phyloP scores from a whole-genome alignment of 2,888 invertebrate genomes.

The Beris morrisii region DNA sequence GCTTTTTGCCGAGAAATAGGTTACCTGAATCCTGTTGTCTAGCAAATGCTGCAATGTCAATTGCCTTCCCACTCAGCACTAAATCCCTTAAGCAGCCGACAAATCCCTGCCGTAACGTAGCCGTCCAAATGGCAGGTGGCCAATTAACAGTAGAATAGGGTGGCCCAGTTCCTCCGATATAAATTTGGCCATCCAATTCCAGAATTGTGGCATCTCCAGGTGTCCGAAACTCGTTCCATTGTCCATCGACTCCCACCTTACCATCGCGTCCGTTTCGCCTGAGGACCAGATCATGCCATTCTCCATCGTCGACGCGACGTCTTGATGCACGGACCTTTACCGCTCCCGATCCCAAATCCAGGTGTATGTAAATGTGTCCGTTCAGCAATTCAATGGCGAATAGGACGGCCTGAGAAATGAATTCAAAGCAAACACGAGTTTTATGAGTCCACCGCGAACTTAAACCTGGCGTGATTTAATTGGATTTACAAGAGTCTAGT shows the following conservation, averaged over 20 bases:
- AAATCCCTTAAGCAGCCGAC: slow-evolving; percentile 93
- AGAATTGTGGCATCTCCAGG: slow-evolving; percentile 88
- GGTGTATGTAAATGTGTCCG: slow-evolving; percentile 89
- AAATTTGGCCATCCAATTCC: slow-evolving; percentile 85
- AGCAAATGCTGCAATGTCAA: slow-evolving; percentile 87
- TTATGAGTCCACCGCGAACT: slow-evolving; percentile 8
- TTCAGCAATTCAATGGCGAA: slow-evolving; percentile 93
- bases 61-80: slow-evolving; percentile 81
- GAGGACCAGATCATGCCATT: slow-evolving; percentile 89
- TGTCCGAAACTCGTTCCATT: slow-evolving; percentile 84
- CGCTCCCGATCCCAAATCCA: slow-evolving; percentile 90
- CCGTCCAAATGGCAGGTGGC: slow-evolving; percentile 89
- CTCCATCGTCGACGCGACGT: slow-evolving; percentile 83
- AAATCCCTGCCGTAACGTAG: slow-evolving; percentile 84
- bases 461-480: slow-evolving; percentile 25
- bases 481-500: slow-evolving; percentile 12
- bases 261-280: slow-evolving; percentile 82
- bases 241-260: slow-evolving; percentile 85
- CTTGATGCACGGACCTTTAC: slow-evolving; percentile 82
- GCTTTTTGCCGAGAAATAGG: neutral
- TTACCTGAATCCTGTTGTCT: slow-evolving; percentile 86
- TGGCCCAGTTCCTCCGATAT: slow-evolving; percentile 84
- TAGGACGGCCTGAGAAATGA: slow-evolving; percentile 73
- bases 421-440: neutral
- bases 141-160: slow-evolving; percentile 75